These are phyloP conservation scores for Eurypyga helias DNA, from an alignment of 2,113 vertebrate genomes.

Conservation along the genomic window DNA sequence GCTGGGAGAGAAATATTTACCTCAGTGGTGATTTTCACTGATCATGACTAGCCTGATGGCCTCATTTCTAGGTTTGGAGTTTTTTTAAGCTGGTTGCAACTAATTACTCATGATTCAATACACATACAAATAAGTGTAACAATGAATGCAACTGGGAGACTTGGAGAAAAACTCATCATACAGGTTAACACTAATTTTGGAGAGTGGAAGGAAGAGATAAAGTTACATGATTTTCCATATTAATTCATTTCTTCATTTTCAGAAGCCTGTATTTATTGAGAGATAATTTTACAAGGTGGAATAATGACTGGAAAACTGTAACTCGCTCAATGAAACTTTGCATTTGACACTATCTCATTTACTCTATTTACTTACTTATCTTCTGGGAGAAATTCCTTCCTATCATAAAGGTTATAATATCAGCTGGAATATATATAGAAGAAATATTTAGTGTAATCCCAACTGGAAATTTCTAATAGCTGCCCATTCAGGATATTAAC, in stretches of 20 bases:
- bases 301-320: neutral
- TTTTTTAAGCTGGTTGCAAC: neutral
- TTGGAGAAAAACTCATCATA: neutral
- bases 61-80: neutral
- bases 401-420: neutral
- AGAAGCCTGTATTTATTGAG: neutral
- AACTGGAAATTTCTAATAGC: neutral
- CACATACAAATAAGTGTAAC: neutral
- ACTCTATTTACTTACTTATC: neutral
- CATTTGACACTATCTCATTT: neutral
- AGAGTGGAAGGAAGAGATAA: neutral
- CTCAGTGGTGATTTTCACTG: neutral
- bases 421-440: neutral
- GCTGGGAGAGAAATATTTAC: neutral
- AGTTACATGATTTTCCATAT: neutral
- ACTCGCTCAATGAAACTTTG: neutral
- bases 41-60: neutral
- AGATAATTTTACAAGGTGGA: neutral
- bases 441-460: neutral
- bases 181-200: neutral
- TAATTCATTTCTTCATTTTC: neutral
- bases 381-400: neutral
- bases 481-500: rapidly evolving
- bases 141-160: neutral
- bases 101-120: neutral